Base-by-base conservation (phyloP, 1,140 invertebrate genomes). In the Lepidostoma basale region DNA sequence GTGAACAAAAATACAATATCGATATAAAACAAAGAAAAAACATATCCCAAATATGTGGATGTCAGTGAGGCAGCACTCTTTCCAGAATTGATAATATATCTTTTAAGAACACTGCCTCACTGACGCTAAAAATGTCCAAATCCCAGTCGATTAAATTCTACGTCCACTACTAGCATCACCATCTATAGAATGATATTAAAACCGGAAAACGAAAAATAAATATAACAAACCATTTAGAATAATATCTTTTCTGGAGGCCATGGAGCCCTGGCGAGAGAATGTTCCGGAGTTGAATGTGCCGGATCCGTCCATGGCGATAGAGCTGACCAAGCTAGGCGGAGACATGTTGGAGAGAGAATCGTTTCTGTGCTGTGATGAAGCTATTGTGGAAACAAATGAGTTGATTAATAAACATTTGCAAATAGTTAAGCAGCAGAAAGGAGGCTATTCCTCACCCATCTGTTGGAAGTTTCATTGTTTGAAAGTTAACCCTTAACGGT, bases 261-360 rank as follows among this genome's bases (percentile, higher is more conserved):
- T 44, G 10, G 71, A 73, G 28, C 71, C 67, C 33, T 73, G 71
- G 6, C 71, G 33, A 14, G 71, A 73, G 33, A 83, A 68, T 0
- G 81, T 81, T 59, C 79, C 80, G 0, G 74, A 68, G 71, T 83
- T 82, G 74, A 83, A 82, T 20, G 75, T 80, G 3, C 80, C 81
- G 12, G 82, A 83, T 42, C 75, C 77, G 58, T 83, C 82, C 81
- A 83, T 82, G 2, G 81, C 71, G 0, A 83, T 67, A 0, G 82
- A 83, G 0, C 81, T 82, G 12, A 83, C 82, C 10, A 83, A 75
- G 28, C 80, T 83, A 0, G 82, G 82, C 0, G 81, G 82, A 0
- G 81, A 83, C 78, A 83, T 82, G 2, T 81, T 75, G 76, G 81
- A 79, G 3, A 83, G 73, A 0, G 79, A 82, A 59, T 83, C 82